Percentiles rank a stretch among this genome's conserved stretches.
Conservation (phyloP, 2,113 vertebrate species). For the Calyptommatus sinebrachiatus region DNA sequence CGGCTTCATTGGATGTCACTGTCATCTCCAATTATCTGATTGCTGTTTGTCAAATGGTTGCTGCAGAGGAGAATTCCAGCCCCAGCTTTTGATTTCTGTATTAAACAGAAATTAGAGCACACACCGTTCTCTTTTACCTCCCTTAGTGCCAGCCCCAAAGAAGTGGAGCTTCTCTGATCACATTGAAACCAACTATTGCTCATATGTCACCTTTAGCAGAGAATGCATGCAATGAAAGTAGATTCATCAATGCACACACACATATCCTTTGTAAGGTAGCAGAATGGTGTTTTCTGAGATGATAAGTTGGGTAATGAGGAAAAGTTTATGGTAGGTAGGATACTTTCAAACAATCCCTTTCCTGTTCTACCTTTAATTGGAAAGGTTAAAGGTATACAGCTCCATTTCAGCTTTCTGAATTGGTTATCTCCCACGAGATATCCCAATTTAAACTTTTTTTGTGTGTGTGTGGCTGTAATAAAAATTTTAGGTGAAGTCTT, state of each 20-base stretch:
- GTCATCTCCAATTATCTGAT: conserved; percentile 12
- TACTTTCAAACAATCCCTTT: neutral
- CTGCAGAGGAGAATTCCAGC: neutral
- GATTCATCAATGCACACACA: no score
- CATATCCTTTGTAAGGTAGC: neutral
- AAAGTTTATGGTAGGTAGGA: neutral
- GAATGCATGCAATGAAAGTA: neutral
- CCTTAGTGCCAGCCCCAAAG: neutral
- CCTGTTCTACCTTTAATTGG: neutral
- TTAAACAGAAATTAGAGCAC: neutral
- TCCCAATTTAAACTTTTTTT: no score
- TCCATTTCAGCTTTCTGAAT: no score
- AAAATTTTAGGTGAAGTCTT: no score
- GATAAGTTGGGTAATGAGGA: neutral
- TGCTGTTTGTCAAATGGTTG: conserved; percentile 19
- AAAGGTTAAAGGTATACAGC: no score
- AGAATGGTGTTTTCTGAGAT: neutral
- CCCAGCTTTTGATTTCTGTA: conserved; percentile 1
- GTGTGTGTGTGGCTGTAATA: no score
- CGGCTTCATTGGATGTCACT: conserved; percentile 7
- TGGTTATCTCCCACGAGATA: no score
- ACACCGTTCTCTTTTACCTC: neutral
- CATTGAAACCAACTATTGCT: neutral
- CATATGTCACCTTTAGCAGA: neutral
- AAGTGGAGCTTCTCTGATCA: neutral